A percentile compares a stretch with the other conserved stretches of the same genome.
phyloP scores from a whole-genome alignment of 2,888 invertebrate genomes.

The Graphium colonna region DNA sequence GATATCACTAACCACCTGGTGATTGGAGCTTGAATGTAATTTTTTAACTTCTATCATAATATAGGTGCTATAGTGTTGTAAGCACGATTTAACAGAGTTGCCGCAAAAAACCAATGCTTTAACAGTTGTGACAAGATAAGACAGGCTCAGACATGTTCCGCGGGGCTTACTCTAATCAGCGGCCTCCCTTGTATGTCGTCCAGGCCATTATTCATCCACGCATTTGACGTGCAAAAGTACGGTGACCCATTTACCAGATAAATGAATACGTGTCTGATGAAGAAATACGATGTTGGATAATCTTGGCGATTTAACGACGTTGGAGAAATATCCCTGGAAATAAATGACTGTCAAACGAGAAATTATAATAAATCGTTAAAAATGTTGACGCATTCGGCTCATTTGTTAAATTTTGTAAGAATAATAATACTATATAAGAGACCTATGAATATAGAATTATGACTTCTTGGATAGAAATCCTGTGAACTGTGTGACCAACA shows the following conservation, averaged over 20 bases:
- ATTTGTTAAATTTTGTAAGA: too few species aligned
- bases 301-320: constrained; percentile 15
- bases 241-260: constrained; percentile 20
- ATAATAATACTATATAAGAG: too few species aligned
- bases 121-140: neutral
- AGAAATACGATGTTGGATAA: constrained; percentile 20
- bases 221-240: constrained; percentile 21
- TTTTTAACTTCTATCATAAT: too few species aligned
- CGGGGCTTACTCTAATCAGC: constrained; percentile 17
- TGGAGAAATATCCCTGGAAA: neutral
- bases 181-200: constrained; percentile 15
- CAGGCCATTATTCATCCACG: constrained; percentile 16
- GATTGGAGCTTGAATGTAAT: too few species aligned
- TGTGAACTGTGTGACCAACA: too few species aligned
- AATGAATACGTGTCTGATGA: constrained; percentile 23
- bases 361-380: constrained; percentile 2
- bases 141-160: neutral
- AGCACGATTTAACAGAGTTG: neutral
- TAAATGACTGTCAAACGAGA: constrained; percentile 7
- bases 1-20: too few species aligned
- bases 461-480: too few species aligned
- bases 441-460: too few species aligned
- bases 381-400: neutral
- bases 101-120: too few species aligned
- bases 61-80: too few species aligned